Conservation (phyloP, 2,113 vertebrate genomes). For the Mirounga angustirostris region DNA sequence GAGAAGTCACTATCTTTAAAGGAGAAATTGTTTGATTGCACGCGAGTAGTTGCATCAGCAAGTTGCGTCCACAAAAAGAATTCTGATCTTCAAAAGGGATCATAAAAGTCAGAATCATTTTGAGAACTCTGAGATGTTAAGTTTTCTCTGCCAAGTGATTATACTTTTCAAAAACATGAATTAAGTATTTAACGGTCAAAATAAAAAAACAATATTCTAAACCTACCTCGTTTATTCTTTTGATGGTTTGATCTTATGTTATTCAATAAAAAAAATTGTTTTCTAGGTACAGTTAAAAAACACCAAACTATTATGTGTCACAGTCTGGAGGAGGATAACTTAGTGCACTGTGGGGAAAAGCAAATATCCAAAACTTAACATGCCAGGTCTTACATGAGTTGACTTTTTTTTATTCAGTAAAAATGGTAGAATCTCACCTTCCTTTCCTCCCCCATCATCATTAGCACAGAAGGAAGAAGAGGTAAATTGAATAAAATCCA, state of each 20-base stretch:
- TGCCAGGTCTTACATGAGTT: neutral
- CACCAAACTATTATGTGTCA: neutral
- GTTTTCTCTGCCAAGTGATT: neutral
- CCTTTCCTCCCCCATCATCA: neutral
- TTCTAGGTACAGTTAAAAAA: neutral
- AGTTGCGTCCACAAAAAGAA: neutral
- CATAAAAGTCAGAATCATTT: neutral
- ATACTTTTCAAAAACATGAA: neutral
- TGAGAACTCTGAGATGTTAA: neutral
- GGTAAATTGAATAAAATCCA: neutral
- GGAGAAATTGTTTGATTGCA: neutral
- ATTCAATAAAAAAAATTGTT: neutral
- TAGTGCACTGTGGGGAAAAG: neutral
- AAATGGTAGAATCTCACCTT: neutral
- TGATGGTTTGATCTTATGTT: neutral
- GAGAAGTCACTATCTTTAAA: neutral
- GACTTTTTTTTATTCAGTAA: neutral
- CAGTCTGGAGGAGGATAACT: neutral
- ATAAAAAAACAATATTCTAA: conserved; percentile 13
- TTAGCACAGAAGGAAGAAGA: conserved; percentile 2
- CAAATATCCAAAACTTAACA: neutral
- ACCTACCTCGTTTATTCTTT: neutral
- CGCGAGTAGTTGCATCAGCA: neutral
- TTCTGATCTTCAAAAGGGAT: neutral
- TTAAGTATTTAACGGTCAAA: neutral